phyloP scores from a whole-genome alignment of 2,113 vertebrate genomes.

The Neomonachus schauinslandi region DNA sequence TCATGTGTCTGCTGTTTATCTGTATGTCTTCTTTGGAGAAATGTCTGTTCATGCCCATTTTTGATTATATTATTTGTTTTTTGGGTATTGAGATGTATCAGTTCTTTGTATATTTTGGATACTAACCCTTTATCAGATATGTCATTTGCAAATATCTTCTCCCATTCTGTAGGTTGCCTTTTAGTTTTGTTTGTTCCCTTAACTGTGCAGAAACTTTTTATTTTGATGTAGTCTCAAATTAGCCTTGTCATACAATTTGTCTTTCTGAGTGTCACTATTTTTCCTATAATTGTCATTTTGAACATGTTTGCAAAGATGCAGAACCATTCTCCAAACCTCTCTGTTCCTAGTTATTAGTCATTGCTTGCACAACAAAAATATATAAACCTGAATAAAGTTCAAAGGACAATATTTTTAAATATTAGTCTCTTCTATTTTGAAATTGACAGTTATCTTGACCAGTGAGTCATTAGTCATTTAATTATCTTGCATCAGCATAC shows the following conservation, averaged over 20 bases:
- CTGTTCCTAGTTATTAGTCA: background rate
- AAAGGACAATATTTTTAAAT: background rate
- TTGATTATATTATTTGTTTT: background rate
- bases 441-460: background rate
- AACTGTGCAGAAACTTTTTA: background rate
- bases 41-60: background rate
- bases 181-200: background rate
- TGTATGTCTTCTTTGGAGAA: background rate
- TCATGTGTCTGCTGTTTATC: background rate
- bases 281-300: background rate
- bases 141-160: background rate
- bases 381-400: background rate
- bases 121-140: background rate
- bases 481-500: background rate
- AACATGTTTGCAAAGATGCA: background rate
- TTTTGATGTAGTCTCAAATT: background rate
- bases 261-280: background rate
- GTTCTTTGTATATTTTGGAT: background rate
- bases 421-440: background rate
- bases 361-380: background rate
- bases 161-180: background rate
- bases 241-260: background rate
- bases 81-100: background rate
- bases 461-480: background rate
- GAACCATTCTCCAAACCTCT: background rate